These are phyloP conservation scores for Antigone vipio DNA, from an alignment of 2,113 vertebrate genomes.

Conservation along the genomic window DNA sequence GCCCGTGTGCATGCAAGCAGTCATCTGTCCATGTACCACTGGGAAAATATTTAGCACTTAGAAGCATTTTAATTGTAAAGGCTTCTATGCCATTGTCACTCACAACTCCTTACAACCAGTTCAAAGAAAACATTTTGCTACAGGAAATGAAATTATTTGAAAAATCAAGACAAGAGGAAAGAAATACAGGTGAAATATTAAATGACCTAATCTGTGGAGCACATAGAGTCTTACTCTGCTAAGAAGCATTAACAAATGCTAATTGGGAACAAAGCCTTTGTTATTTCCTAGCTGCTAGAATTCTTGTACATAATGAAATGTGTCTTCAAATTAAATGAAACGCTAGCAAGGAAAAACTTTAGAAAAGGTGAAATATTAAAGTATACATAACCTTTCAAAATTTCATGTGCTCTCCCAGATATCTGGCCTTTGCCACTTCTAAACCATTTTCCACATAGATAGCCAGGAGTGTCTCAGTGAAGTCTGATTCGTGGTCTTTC, in stretches of 20 bases:
- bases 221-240: background rate
- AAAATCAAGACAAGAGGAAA: background rate
- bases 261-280: background rate
- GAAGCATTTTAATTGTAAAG: slow-evolving; percentile 42
- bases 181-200: slow-evolving; percentile 9
- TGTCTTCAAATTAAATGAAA: background rate
- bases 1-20: background rate
- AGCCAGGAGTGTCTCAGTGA: background rate
- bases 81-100: background rate
- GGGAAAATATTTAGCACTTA: background rate
- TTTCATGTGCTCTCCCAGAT: background rate
- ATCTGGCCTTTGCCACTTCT: background rate
- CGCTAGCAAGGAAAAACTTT: background rate
- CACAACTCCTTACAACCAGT: background rate
- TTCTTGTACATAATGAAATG: background rate
- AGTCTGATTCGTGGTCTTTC: background rate
- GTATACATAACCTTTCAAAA: background rate
- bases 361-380: background rate
- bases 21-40: background rate
- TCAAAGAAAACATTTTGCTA: slow-evolving; percentile 18
- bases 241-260: background rate
- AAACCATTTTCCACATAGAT: background rate
- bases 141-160: slow-evolving; percentile 33
- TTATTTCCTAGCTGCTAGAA: background rate
- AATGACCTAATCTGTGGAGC: background rate